Percentiles rank a stretch among this genome's conserved stretches.
These are phyloP conservation scores for Malurus splendens DNA, from an alignment of 2,797 vertebrate species.

Conservation along the genomic window DNA sequence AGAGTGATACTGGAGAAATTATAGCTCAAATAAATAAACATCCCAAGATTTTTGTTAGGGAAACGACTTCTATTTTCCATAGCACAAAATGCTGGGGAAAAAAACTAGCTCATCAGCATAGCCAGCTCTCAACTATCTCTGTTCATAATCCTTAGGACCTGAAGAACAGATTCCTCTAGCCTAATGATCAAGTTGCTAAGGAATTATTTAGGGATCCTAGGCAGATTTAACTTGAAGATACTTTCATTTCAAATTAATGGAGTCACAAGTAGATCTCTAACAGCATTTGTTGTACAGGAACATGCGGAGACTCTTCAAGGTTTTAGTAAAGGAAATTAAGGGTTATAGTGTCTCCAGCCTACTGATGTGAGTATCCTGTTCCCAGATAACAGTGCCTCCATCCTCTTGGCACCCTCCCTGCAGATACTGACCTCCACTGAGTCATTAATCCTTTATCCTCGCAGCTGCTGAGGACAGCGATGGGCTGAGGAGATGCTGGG, in stretches of 20 bases:
- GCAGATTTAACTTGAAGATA: neutral
- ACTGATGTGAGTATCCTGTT: neutral
- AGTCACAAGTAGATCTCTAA: neutral
- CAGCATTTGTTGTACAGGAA: neutral
- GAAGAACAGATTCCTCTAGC: neutral
- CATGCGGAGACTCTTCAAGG: neutral
- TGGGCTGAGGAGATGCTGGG: neutral
- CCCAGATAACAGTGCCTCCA: neutral
- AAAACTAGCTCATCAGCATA: neutral
- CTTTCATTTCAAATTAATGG: neutral
- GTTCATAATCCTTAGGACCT: neutral
- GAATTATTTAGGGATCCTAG: neutral
- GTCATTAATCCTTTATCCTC: neutral
- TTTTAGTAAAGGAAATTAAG: neutral
- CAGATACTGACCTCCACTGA: accelerated
- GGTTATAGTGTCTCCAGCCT: neutral
- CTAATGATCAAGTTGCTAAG: neutral
- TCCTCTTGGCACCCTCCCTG: neutral
- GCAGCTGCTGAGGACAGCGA: accelerated
- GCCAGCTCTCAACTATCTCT: neutral
- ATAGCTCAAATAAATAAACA: slow-evolving; percentile 15
- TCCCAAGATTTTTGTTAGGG: neutral
- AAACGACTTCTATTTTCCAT: neutral
- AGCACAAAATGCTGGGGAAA: neutral
- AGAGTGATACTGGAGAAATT: neutral